Percentiles rank a stretch among this genome's conserved stretches.
Evolutionary conservation across 1,140 invertebrate genomes (phyloP).

Genomic region (Drosophila subpulchrella): DNA sequence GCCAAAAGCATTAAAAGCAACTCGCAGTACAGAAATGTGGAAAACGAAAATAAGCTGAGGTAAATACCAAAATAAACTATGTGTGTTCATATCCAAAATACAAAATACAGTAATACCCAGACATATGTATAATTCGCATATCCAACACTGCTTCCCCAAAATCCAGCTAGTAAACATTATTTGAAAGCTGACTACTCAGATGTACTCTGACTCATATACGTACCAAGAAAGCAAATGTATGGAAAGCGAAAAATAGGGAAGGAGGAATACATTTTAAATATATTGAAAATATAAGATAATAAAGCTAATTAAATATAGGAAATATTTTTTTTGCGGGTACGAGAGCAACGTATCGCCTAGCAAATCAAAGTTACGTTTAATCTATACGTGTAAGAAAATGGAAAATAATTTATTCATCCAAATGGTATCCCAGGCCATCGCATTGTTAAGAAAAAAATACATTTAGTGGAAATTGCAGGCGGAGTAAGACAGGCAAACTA

Average conservation of each 20-base stretch:
- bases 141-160: conserved; percentile 9
- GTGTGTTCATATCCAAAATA: conserved; percentile 36
- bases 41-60: conserved; percentile 19
- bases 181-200: conserved; percentile 44
- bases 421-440: conserved; percentile 3
- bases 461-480: conserved; percentile 24
- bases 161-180: conserved; percentile 1
- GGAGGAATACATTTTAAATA: conserved; percentile 51
- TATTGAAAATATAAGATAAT: conserved; percentile 13
- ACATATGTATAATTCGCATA: conserved; percentile 48
- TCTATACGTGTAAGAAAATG: conserved; percentile 27
- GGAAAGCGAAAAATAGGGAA: conserved; percentile 7
- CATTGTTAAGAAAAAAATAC: conserved; percentile 36
- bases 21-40: conserved; percentile 2
- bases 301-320: conserved; percentile 54
- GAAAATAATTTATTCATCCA: conserved; percentile 31
- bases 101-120: conserved; percentile 33
- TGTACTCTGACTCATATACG: conserved; percentile 59
- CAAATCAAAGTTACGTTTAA: conserved; percentile 71
- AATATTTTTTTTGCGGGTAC: conserved; percentile 58
- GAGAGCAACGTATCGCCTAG: conserved; percentile 48
- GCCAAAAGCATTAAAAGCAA: conserved; percentile 57
- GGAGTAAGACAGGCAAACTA: conserved; percentile 9
- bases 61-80: conserved; percentile 26
- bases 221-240: conserved; percentile 23